Percentiles rank a stretch among this genome's conserved stretches.
Conservation (phyloP, 2,797 vertebrate species). For the Simalia tracyae region DNA sequence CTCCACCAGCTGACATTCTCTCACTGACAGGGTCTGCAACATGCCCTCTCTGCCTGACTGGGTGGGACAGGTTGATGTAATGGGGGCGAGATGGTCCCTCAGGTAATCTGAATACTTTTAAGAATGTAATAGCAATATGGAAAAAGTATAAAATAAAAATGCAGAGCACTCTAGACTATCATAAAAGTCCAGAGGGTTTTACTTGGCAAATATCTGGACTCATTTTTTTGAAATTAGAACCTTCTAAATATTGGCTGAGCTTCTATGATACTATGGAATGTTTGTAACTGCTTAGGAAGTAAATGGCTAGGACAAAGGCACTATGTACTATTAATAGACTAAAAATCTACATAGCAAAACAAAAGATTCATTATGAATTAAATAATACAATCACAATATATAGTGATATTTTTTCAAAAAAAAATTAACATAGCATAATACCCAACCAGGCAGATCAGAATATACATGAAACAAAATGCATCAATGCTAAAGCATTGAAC, state of each 20-base stretch:
- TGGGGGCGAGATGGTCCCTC: too few species aligned
- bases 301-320: not conserved
- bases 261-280: not conserved
- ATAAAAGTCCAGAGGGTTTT: not conserved
- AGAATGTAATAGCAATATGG: not conserved
- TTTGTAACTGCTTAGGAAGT: not conserved
- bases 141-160: not conserved
- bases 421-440: not conserved
- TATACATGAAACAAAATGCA: not conserved
- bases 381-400: not conserved
- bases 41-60: too few species aligned
- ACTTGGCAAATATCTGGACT: not conserved
- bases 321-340: not conserved
- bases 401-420: not conserved
- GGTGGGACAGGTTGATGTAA: too few species aligned
- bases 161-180: not conserved
- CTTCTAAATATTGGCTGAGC: not conserved
- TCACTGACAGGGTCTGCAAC: too few species aligned
- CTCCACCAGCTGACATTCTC: too few species aligned
- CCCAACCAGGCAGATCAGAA: not conserved
- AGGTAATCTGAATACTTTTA: not conserved
- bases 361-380: not conserved
- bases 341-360: not conserved
- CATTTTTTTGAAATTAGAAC: not conserved
- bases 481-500: not conserved